Percentiles rank a stretch among this genome's conserved stretches.
Evolutionary conservation across 2,113 vertebrate genomes (phyloP).

Genomic region (Bubo scandiacus): DNA sequence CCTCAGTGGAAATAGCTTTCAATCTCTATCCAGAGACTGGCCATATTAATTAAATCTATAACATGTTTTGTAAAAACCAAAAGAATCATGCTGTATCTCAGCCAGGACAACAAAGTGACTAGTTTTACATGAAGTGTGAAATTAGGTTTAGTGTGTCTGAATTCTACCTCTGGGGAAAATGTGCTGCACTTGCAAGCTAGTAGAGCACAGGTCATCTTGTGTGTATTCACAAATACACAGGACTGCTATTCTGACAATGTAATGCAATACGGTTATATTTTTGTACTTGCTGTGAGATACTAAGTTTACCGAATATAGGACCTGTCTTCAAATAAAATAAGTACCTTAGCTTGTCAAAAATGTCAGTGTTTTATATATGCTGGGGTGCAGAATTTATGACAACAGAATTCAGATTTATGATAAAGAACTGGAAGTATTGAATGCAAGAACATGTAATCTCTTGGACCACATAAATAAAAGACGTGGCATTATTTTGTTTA

Average conservation of each 20-base stretch:
- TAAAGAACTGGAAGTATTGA: background rate
- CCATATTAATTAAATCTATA: constrained; percentile 1
- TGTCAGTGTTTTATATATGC: background rate
- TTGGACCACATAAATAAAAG: background rate
- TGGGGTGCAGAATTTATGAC: background rate
- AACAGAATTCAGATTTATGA: background rate
- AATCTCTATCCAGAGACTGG: background rate
- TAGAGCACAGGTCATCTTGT: constrained; percentile 20
- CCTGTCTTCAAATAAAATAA: background rate
- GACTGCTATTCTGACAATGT: background rate
- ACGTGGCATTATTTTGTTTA: background rate
- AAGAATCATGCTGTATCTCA: background rate
- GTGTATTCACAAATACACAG: background rate
- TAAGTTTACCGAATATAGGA: background rate
- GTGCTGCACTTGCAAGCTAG: constrained; percentile 22
- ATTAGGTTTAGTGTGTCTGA: constrained; percentile 15
- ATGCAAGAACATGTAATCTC: background rate
- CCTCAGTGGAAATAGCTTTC: background rate
- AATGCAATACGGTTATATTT: background rate
- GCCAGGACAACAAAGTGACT: background rate
- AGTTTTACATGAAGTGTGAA: constrained; percentile 38
- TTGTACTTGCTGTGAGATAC: background rate
- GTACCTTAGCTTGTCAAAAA: background rate
- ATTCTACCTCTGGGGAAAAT: constrained; percentile 43
- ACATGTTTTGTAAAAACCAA: background rate